phyloP scores from a whole-genome alignment of 2,113 vertebrate species.

The Amphiprion ocellaris region DNA sequence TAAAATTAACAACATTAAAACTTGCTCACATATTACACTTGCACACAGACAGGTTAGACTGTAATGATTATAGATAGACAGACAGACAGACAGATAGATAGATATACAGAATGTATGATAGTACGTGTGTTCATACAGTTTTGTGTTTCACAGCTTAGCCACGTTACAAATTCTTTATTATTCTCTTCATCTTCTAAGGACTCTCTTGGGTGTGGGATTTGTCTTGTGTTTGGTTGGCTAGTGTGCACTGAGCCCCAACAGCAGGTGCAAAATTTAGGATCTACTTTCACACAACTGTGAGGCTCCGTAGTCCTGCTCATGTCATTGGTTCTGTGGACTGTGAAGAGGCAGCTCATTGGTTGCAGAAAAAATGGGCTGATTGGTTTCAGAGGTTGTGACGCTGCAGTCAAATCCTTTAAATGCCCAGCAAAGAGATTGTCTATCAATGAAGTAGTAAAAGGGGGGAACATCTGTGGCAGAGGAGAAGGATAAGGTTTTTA shows the following conservation, averaged over 20 bases:
- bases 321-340: slow-evolving; percentile 11
- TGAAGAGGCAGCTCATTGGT: slow-evolving; percentile 65
- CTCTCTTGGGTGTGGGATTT: slow-evolving; percentile 18
- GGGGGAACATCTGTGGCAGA: slow-evolving; percentile 57
- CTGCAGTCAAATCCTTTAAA: slow-evolving; percentile 71
- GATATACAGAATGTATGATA: too few species aligned
- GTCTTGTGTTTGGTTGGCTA: not conserved
- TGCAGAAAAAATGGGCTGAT: slow-evolving; percentile 26
- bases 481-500: slow-evolving; percentile 61
- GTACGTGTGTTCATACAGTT: too few species aligned
- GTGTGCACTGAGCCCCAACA: slow-evolving; percentile 33
- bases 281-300: slow-evolving; percentile 58
- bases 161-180: not conserved
- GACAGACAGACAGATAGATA: too few species aligned
- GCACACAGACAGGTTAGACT: too few species aligned
- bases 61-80: too few species aligned
- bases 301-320: slow-evolving; percentile 1
- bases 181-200: not conserved
- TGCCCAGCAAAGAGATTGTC: slow-evolving; percentile 63
- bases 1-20: too few species aligned
- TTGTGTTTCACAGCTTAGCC: slow-evolving; percentile 15
- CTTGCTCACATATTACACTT: too few species aligned
- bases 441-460: slow-evolving; percentile 88
- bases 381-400: slow-evolving; percentile 63
- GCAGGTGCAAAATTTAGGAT: slow-evolving; percentile 74